A percentile compares a stretch with the other conserved stretches of the same genome.
Evolutionary conservation across 1,140 invertebrate species (phyloP).

Genomic region (Cydia splendana): DNA sequence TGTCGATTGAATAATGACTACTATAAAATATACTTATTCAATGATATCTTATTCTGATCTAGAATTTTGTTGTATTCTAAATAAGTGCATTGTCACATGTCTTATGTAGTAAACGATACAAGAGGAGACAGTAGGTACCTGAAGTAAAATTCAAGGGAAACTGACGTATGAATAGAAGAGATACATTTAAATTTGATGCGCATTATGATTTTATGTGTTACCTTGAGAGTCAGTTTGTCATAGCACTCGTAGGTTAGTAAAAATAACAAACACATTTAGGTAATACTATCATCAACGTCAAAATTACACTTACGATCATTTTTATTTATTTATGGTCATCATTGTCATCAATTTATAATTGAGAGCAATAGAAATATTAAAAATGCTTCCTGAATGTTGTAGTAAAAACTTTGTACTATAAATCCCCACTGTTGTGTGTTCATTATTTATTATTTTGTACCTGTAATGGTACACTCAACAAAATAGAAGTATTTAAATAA

Average conservation of each 20-base stretch:
- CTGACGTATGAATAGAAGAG: not conserved
- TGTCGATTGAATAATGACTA: not conserved
- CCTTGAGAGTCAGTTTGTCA: not conserved
- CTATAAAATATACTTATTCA: not conserved
- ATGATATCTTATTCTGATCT: not conserved
- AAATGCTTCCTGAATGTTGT: not conserved
- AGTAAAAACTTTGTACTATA: too few species aligned
- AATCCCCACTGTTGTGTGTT: too few species aligned
- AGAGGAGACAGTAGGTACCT: not conserved
- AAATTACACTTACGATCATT: not conserved
- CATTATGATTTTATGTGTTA: conserved; percentile 1
- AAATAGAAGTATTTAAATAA: too few species aligned
- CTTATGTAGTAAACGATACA: not conserved
- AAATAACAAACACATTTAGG: conserved; percentile 3
- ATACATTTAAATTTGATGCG: not conserved
- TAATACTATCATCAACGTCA: not conserved
- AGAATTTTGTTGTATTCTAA: not conserved
- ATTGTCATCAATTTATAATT: not conserved
- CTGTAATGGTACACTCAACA: too few species aligned
- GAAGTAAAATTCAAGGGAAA: not conserved
- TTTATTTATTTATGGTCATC: not conserved
- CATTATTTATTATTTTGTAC: too few species aligned
- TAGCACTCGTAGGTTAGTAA: not conserved
- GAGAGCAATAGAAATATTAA: not conserved
- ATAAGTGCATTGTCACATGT: not conserved